Evolutionary conservation across 2,797 vertebrate species (phyloP).

Genomic region (Paedocypris micromegethes): DNA sequence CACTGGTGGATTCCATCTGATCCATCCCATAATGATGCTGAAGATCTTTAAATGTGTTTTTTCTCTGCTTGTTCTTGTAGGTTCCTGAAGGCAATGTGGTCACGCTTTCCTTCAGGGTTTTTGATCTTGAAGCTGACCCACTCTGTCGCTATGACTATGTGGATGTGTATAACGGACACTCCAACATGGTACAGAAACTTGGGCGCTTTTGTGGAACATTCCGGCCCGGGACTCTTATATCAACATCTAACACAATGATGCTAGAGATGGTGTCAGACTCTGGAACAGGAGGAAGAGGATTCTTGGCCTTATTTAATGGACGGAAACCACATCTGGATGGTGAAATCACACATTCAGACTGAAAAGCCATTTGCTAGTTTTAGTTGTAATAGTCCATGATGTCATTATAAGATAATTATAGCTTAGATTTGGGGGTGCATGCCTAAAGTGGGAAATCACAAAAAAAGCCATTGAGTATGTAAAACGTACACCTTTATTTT

Average conservation of each 20-base stretch:
- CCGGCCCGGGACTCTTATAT: slow-evolving; percentile 77
- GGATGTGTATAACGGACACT: slow-evolving; percentile 78
- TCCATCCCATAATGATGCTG: no score
- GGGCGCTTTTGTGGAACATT: slow-evolving; percentile 89
- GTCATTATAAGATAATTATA: no score
- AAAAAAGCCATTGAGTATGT: no score
- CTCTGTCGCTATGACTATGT: slow-evolving; percentile 82
- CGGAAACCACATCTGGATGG: slow-evolving; percentile 68
- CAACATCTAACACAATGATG: slow-evolving; percentile 80
- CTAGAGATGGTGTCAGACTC: slow-evolving; percentile 80
- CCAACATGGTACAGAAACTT: slow-evolving; percentile 71
- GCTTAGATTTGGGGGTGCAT: no score
- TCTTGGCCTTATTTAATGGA: slow-evolving; percentile 78
- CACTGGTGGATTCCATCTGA: neutral
- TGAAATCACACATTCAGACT: slow-evolving; percentile 42
- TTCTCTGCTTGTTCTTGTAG: slow-evolving; percentile 52
- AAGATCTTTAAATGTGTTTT: neutral
- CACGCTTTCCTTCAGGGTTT: slow-evolving; percentile 78
- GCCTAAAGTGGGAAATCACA: no score
- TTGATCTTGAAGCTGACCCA: slow-evolving; percentile 83
- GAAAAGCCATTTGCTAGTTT: neutral
- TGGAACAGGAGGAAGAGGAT: slow-evolving; percentile 73
- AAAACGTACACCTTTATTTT: no score
- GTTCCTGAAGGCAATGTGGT: slow-evolving; percentile 81
- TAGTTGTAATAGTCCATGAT: no score